These are phyloP conservation scores for Micronycteris hirsuta DNA, from an alignment of 2,113 vertebrate genomes.

Conservation along the genomic window DNA sequence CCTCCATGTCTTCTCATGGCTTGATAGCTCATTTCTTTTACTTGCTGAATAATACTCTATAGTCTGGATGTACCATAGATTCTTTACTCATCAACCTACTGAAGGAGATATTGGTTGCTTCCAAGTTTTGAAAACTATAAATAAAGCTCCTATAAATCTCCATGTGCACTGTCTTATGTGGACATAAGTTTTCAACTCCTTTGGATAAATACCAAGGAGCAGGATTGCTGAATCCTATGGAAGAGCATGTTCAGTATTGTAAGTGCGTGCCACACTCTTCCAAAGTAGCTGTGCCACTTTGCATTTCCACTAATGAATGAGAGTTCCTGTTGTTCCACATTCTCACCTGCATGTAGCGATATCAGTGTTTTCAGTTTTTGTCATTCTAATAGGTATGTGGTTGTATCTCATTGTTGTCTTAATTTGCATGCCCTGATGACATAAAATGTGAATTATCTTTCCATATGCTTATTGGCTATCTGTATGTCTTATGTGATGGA, in stretches of 20 bases:
- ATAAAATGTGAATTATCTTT: neutral
- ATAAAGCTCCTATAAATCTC: neutral
- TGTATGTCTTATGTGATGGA: neutral
- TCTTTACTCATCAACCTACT: neutral
- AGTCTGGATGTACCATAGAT: neutral
- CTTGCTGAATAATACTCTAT: neutral
- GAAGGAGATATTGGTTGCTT: neutral
- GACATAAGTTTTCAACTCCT: neutral
- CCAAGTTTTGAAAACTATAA: neutral
- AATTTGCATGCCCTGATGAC: neutral
- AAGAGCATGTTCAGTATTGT: neutral
- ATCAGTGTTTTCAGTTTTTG: neutral
- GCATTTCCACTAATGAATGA: neutral
- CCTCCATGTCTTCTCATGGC: neutral
- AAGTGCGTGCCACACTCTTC: neutral
- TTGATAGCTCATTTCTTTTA: neutral
- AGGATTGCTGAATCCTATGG: neutral
- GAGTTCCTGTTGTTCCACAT: neutral
- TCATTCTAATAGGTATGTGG: neutral
- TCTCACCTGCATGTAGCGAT: neutral
- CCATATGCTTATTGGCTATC: neutral
- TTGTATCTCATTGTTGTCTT: neutral
- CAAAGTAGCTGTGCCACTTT: neutral
- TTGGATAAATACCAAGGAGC: neutral
- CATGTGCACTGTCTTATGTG: neutral